A percentile compares a stretch with the other conserved stretches of the same genome.
These are phyloP conservation scores for Clarias pachynema DNA, from an alignment of 2,797 vertebrate species.

Conservation along the genomic window DNA sequence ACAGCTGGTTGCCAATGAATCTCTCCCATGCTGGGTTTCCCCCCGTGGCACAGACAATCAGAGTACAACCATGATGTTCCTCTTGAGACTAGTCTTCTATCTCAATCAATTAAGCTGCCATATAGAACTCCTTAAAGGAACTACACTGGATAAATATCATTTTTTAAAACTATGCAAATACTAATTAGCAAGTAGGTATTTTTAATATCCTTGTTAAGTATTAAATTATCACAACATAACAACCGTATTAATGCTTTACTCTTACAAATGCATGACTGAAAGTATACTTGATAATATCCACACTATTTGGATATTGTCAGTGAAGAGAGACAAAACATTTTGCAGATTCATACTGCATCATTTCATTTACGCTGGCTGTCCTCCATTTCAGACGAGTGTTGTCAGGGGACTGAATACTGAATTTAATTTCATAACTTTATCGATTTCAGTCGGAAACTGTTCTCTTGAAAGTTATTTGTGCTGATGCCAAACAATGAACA, in stretches of 20 bases:
- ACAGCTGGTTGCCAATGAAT: slow-evolving; percentile 28
- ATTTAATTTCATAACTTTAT: slow-evolving; percentile 26
- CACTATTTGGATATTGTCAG: background rate
- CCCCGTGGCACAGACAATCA: slow-evolving; percentile 34
- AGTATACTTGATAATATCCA: background rate
- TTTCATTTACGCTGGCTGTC: slow-evolving; percentile 14
- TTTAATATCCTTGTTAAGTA: background rate
- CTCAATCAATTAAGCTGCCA: background rate
- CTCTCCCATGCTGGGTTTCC: slow-evolving; percentile 21
- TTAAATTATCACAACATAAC: background rate
- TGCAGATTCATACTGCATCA: background rate
- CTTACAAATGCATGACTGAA: background rate
- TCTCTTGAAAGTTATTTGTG: slow-evolving; percentile 25
- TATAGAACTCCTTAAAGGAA: background rate
- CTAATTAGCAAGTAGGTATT: background rate
- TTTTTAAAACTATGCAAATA: background rate
- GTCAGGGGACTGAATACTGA: slow-evolving; percentile 2
- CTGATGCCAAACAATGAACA: slow-evolving; percentile 5
- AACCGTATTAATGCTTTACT: background rate
- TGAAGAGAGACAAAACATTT: background rate
- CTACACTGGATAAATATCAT: background rate
- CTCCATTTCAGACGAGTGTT: slow-evolving; percentile 9
- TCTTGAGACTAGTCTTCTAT: slow-evolving; percentile 1
- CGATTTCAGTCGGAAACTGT: slow-evolving; percentile 9
- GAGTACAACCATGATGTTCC: slow-evolving; percentile 9